Percentiles rank a stretch among this genome's conserved stretches.
Evolutionary conservation across 2,797 vertebrate species (phyloP).

Genomic region (Poecilia wingei): DNA sequence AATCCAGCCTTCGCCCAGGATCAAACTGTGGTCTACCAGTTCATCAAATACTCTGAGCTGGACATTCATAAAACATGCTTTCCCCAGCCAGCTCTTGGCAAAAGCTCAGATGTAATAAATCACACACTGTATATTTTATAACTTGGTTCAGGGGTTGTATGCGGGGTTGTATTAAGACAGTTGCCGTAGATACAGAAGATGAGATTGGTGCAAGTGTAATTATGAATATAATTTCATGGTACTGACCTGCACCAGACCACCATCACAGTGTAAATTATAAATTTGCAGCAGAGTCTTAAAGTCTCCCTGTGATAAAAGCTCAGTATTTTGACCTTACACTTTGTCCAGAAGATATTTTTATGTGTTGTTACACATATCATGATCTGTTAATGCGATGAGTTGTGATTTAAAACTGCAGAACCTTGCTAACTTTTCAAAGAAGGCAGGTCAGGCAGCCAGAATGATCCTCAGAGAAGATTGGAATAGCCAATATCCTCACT

Average conservation of each 20-base stretch:
- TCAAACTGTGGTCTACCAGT: slow-evolving; percentile 77
- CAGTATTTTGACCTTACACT: not conserved
- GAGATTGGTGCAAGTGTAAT: slow-evolving; percentile 50
- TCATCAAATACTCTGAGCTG: slow-evolving; percentile 77
- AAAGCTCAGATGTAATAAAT: slow-evolving; percentile 78
- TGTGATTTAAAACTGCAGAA: not conserved
- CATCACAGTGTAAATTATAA: slow-evolving; percentile 20
- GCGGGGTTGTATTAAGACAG: slow-evolving; percentile 58
- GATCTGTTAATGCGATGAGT: not conserved
- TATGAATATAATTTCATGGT: slow-evolving; percentile 42
- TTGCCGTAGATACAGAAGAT: slow-evolving; percentile 53
- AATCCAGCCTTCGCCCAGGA: slow-evolving; percentile 69
- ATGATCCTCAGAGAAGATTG: slow-evolving; percentile 4
- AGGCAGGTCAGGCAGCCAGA: not conserved
- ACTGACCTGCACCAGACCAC: slow-evolving; percentile 32
- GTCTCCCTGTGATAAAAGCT: not conserved
- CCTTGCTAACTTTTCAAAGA: slow-evolving; percentile 2
- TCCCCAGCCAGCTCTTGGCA: slow-evolving; percentile 74
- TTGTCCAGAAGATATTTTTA: not conserved
- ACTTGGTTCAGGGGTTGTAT: slow-evolving; percentile 66
- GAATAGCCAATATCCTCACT: slow-evolving; percentile 5
- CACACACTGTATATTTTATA: slow-evolving; percentile 82
- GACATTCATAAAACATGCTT: slow-evolving; percentile 83
- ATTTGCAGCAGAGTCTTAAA: slow-evolving; percentile 19
- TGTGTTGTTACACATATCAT: not conserved